Evolutionary conservation across 2,113 vertebrate genomes (phyloP), one percentile per base, ranked within the genome.

Genomic region (Cairina moschata): DNA sequence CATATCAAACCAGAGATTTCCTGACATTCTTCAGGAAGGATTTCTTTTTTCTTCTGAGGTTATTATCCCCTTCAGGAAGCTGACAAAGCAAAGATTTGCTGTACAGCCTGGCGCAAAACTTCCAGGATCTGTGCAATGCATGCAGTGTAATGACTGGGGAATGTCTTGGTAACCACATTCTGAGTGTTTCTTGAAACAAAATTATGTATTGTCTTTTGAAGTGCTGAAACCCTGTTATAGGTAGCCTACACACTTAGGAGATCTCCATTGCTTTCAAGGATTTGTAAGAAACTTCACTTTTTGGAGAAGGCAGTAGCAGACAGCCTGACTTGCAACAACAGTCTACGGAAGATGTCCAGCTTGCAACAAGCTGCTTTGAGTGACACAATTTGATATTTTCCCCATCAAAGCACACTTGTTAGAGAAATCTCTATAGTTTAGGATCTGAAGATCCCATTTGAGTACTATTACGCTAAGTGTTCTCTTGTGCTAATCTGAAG

Each of bases 71-170:
- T 81, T 68, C 83, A 83, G 93, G 73, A 96, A 91, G 69, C 83
- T 83, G 68, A 95, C 55, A 67, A 93, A 96, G 77, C 72, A 91
- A 94, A 88, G 91, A 90, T 63, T 34, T 83, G 52, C 83, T 78
- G 36, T 60, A 60, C 85, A 91, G 87, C 72, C 82, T 90, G 46
- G 60, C 60, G 56, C 79, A 95, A 81, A 78, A 91, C 73, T 90
- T 78, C 56, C 31, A 94, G 60, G 80, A 86, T 90, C 81, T 95
- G 83, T 93, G 56, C 79, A 72, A 67, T 38, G 42, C 56, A 84
- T 2, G 2, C 25, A 59, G 52, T 25, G 26, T 83, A 88, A 91
- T 48, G 68, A 66, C 42, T 52, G 42, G 68, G 48, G 52, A 88
- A 88, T 74, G 68, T 91, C 87, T 69, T 71, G 28, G 63, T 91